Percentiles rank a stretch among this genome's conserved stretches.
These are phyloP conservation scores for Temnothorax unifasciatus DNA, from an alignment of 2,888 invertebrate genomes.

Conservation along the genomic window DNA sequence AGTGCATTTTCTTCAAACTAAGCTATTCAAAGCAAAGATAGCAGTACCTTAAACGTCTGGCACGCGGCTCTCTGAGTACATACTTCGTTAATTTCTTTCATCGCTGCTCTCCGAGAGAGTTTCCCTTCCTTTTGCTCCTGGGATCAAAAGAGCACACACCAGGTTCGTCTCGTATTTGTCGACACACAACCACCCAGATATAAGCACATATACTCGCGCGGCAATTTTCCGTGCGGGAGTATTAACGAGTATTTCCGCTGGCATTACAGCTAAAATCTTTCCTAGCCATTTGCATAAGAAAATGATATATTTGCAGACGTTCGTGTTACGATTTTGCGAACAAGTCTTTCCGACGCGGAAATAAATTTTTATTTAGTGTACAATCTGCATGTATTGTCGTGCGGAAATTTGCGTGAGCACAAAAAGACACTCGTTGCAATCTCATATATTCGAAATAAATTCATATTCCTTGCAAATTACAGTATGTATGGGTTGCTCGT, in stretches of 20 bases:
- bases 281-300: constrained; percentile 8
- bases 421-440: neutral
- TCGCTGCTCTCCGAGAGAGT: neutral
- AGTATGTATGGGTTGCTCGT: neutral
- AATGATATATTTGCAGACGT: neutral
- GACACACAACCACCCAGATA: neutral
- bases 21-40: constrained; percentile 21
- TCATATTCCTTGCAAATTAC: neutral
- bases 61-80: neutral
- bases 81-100: constrained; percentile 46
- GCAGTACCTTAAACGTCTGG: neutral
- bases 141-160: constrained; percentile 34
- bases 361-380: neutral
- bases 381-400: neutral
- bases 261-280: neutral
- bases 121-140: neutral
- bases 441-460: neutral
- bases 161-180: constrained; percentile 6
- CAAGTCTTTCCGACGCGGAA: neutral
- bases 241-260: constrained; percentile 15
- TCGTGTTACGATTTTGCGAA: neutral
- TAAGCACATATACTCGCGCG: neutral
- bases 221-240: neutral
- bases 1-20: neutral
- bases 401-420: neutral